Evolutionary conservation across 2,113 vertebrate species (phyloP), one percentile per base, ranked within the genome.

Genomic region (Guaruba guarouba): DNA sequence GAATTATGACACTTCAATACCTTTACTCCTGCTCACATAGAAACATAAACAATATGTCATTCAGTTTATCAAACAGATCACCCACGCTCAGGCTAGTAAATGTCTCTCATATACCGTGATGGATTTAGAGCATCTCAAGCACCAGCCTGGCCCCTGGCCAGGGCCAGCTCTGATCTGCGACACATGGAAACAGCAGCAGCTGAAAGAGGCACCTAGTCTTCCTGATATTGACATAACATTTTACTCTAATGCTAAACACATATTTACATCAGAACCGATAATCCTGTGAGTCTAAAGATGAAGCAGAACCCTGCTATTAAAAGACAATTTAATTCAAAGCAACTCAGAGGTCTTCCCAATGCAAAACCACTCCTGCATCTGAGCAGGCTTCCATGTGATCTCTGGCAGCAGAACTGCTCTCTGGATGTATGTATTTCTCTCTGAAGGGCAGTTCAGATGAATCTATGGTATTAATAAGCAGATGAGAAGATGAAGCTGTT

Each of bases 291-390:
- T 16, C 79, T 57, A 66, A 80, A 80, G 81, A 71, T 0, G 3
- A 49, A 89, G 70, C 1, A 2, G 74, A 88, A 91, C 70, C 49
- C 59, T 92, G 71, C 54, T 88, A 85, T 89, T 78, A 89, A 51
- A 92, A 93, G 82, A 93, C 71, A 86, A 66, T 62, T 91, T 88
- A 78, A 93, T 90, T 93, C 66, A 74, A 85, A 33, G 61, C 67
- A 71, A 28, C 25, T 37, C 23, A 9, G 62, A 61, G 54, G 29
- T 86, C 67, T 39, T 67, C 41, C 49, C 20, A 18, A 28, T 14
- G 39, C 29, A 91, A 81, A 74, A 35, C 10, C 31, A 51, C 2
- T 16, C 51, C 55, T 25, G 19, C 44, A 54, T 44, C 78, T 44
- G 22, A 59, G 73, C 18, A 73, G 52, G 59, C 31, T 87, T 73